Conservation (phyloP, 2,113 vertebrate genomes). For the Cephalopterus ornatus region DNA sequence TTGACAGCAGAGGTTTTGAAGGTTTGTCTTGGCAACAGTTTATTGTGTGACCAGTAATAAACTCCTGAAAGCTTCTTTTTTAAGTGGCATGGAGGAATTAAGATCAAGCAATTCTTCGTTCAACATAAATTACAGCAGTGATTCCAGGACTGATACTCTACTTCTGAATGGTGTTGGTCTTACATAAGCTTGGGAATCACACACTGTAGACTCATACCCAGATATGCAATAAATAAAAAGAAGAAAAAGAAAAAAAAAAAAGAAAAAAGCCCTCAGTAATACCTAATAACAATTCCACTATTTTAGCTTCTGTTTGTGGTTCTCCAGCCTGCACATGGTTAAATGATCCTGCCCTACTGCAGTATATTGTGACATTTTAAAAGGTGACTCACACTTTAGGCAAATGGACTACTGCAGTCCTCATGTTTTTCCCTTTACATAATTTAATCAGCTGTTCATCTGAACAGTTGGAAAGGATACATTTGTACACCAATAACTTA, state of each 20-base stretch:
- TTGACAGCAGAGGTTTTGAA: neutral
- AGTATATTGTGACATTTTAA: neutral
- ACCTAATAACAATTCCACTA: neutral
- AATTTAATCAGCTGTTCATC: conserved; percentile 24
- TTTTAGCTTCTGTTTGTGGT: neutral
- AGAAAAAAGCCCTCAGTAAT: neutral
- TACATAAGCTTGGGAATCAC: neutral
- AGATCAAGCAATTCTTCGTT: neutral
- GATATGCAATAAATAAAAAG: neutral
- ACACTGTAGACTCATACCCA: neutral
- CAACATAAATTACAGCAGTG: neutral
- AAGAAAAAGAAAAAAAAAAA: neutral
- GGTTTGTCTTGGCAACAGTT: neutral
- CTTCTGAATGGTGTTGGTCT: neutral
- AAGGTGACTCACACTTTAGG: neutral
- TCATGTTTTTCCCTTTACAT: neutral
- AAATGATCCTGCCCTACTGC: neutral
- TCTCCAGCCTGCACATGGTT: neutral
- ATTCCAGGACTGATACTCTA: neutral
- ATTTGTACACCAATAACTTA: neutral
- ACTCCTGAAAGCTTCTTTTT: neutral
- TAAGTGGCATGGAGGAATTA: neutral
- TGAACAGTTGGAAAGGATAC: conserved; percentile 10
- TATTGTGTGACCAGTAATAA: neutral
- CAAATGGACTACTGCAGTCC: neutral